Base-by-base conservation (phyloP, 2,888 invertebrate species). In the Diaphora mendica region DNA sequence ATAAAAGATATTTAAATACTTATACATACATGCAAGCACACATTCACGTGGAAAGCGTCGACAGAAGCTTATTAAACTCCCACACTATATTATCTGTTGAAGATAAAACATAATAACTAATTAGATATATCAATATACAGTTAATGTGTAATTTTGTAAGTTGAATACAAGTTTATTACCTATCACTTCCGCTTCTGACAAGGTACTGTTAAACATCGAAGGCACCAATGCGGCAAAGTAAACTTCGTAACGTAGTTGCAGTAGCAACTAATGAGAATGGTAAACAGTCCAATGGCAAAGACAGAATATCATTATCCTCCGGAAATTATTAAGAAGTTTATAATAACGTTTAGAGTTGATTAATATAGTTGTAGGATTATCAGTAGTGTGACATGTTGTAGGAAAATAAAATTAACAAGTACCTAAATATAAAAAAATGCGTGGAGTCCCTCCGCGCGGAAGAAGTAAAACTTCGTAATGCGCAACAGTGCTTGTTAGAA, bases 91-190 rank as follows among this genome's bases (percentile, higher is more conserved):
- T n/a, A 9, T 13, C n/a, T n/a, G 55, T n/a, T 55, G 1, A 55
- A n/a, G 15, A 26, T 26, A 3, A n/a, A 39, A 26, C 65, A 65
- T 65, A n/a, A 26, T 30, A 67, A n/a, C 44, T 26, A 69, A 20
- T 26, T 48, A 30, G 68, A 17, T 33, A 48, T 13, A 3, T 48
- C 23, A 64, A 65, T 72, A 51, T 51, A 64, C 59, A 79, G 65
- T 72, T 77, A 82, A 80, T 84, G 70, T 79, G 83, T 80, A 74
- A 70, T 88, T 87, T 83, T 80, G 92, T 92, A 91, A 91, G 88
- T 86, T 85, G 87, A 87, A 87, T 89, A 87, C 81, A 84, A 83
- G 85, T 88, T 88, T 89, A 89, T 90, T 90, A 91, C 82, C 86
- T 79, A 81, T 71, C 79, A 85, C 87, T 89, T 89, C 90, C 91